Evolutionary conservation across 1,140 invertebrate genomes (phyloP).

Genomic region (Aleiodes sp.): DNA sequence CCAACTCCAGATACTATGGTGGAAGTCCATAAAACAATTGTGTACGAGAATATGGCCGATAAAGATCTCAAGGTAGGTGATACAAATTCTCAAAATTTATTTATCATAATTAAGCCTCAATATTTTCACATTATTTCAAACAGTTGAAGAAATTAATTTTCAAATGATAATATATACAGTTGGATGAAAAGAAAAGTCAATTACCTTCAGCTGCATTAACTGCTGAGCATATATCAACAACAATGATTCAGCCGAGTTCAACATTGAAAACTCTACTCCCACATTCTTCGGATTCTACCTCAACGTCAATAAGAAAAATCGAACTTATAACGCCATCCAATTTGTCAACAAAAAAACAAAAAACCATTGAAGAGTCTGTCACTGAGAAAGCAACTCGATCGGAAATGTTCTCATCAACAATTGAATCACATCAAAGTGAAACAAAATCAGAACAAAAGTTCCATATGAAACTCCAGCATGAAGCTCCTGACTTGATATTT

Average conservation of each 20-base stretch:
- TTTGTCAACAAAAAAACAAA: neutral
- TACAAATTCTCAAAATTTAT: neutral
- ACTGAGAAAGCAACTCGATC: slow-evolving; percentile 51
- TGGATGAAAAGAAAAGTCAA: slow-evolving; percentile 54
- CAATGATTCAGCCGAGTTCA: slow-evolving; percentile 56
- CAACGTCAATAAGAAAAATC: slow-evolving; percentile 52
- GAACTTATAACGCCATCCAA: slow-evolving; percentile 40
- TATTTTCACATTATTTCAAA: too few species aligned
- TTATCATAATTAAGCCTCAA: neutral
- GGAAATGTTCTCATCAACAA: slow-evolving; percentile 60
- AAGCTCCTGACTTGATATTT: slow-evolving; percentile 51
- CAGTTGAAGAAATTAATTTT: too few species aligned
- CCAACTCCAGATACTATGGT: slow-evolving; percentile 75
- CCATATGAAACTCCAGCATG: slow-evolving; percentile 64
- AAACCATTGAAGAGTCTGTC: slow-evolving; percentile 39
- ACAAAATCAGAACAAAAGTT: slow-evolving; percentile 64
- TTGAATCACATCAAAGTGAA: slow-evolving; percentile 59
- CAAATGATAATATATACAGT: slow-evolving; percentile 44
- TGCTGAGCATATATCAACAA: slow-evolving; percentile 56
- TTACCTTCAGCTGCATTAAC: slow-evolving; percentile 54
- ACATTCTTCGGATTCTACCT: slow-evolving; percentile 41
- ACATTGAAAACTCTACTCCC: slow-evolving; percentile 52
- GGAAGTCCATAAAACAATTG: slow-evolving; percentile 73
- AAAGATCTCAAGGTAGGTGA: slow-evolving; percentile 58
- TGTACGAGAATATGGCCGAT: slow-evolving; percentile 69